Base-by-base conservation (phyloP, 2,888 invertebrate genomes). In the Lordiphosa andalusiaca region DNA sequence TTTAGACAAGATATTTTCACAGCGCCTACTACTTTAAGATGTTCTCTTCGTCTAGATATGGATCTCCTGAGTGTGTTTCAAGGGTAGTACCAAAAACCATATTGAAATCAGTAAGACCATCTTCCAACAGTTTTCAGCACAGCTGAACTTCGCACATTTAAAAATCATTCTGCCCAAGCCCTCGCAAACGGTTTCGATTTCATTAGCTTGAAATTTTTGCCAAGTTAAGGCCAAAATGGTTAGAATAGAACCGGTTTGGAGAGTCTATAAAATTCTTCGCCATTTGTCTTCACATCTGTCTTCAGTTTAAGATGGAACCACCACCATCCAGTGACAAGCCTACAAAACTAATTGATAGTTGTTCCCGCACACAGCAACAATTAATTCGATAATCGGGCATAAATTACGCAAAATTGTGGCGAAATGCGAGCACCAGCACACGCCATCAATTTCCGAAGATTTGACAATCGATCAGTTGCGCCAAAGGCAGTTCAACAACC, bases 401-500 rank as follows among this genome's bases (percentile, higher is more conserved):
- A 74, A 69, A 62, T 64, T 64, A 54, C 57, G 53, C 49, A 50
- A 60, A 60, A 63, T 48, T 57, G 53, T 56, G 64, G 46, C 56
- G 44, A 69, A 77, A 62, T 48, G 55, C 73, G 77, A 73, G 58
- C 75, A 54, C 30, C 35, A 74, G 71, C 73, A 70, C 70, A 76
- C 55, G 64, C 69, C 78, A 57, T 66, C 53, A 42, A 46, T 21
- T 54, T 58, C 50, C 38, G 33, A 39, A 19, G 51, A 70, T 52
- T 62, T 63, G 67, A 51, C 67, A 69, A 76, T 83, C 73, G 62
- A 71, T 81, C 74, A 73, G 47, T 50, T 10, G 23, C 10, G 47
- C 67, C 57, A 55, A 46, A 42, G 61, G 75, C 69, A 53, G 78
- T 80, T 81, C 84, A 74, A 71, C 64, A 83, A 83, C 81, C 84